Evolutionary conservation across 2,797 vertebrate genomes (phyloP).

Genomic region (Bucorvus abyssinicus): DNA sequence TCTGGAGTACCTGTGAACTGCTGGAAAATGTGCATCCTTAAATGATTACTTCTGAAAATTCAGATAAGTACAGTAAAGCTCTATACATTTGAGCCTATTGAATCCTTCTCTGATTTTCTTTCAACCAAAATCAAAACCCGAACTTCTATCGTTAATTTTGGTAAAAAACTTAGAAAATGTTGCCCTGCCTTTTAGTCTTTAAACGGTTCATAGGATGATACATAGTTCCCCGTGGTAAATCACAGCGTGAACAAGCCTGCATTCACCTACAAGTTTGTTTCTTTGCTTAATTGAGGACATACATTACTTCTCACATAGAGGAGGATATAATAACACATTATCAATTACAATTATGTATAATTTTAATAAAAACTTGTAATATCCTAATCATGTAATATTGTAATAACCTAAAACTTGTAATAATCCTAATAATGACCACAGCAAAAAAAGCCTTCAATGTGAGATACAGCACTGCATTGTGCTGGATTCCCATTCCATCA

Average conservation of each 20-base stretch:
- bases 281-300: slow-evolving; percentile 30
- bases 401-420: slow-evolving; percentile 9
- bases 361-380: slow-evolving; percentile 36
- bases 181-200: background rate
- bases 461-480: background rate
- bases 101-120: background rate
- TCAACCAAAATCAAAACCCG: background rate
- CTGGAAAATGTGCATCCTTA: background rate
- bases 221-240: background rate
- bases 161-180: background rate
- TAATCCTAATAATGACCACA: background rate
- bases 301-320: slow-evolving; percentile 2
- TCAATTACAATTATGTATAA: slow-evolving; percentile 19
- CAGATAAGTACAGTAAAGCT: background rate
- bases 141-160: background rate
- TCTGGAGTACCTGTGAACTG: background rate
- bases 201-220: background rate
- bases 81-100: background rate
- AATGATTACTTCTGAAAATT: background rate
- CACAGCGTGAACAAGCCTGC: background rate
- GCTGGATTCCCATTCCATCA: background rate
- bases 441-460: background rate
- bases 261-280: slow-evolving; percentile 27
- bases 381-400: background rate
- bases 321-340: background rate